Conservation (phyloP, 2,888 invertebrate genomes). For the Leptinotarsa tumamoca region DNA sequence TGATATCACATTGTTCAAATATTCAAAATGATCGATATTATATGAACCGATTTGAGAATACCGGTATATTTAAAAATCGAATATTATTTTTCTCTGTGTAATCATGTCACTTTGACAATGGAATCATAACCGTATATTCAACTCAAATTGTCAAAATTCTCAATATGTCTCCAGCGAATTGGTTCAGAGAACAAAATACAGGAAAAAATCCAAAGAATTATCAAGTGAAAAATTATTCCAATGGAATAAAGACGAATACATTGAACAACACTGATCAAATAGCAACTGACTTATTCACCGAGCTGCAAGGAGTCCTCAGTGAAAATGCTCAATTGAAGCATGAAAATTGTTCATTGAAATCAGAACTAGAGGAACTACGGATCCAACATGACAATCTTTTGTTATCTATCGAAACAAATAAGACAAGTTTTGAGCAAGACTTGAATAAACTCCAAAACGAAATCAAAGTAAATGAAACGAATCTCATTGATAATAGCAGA, state of each 20-base stretch:
- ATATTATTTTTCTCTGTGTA: background rate
- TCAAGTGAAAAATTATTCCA: conserved; percentile 24
- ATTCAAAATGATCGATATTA: too few relatives aligned
- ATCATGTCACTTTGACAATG: background rate
- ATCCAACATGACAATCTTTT: conserved; percentile 36
- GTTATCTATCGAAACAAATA: conserved; percentile 29
- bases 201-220: conserved; percentile 12
- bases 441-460: conserved; percentile 41
- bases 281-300: conserved; percentile 29
- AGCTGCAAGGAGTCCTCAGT: conserved; percentile 30
- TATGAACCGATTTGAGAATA: too few relatives aligned
- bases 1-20: too few relatives aligned
- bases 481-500: conserved; percentile 41
- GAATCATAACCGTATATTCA: background rate
- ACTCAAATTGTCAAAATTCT: conserved; percentile 35
- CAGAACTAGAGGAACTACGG: conserved; percentile 30
- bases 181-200: conserved; percentile 25
- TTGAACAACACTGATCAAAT: conserved; percentile 5
- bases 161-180: conserved; percentile 38
- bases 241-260: conserved; percentile 5
- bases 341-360: conserved; percentile 33
- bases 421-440: conserved; percentile 37
- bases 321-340: conserved; percentile 40
- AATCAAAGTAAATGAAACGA: conserved; percentile 36
- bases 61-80: too few relatives aligned